phyloP scores from a whole-genome alignment of 2,113 vertebrate species.

The Elachura formosa region DNA sequence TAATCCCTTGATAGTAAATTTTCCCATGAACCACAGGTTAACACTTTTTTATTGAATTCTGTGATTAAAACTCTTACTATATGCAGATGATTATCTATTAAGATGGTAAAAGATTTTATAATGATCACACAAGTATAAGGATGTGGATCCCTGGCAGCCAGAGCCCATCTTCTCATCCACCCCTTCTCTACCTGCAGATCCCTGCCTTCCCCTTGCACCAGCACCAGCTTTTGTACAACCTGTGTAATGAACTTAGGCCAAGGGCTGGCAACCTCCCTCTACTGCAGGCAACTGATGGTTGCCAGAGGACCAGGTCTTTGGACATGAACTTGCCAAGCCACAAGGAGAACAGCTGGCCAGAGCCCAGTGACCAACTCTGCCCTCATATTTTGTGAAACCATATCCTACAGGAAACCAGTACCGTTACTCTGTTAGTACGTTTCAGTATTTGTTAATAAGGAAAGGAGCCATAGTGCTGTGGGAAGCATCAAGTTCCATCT shows the following conservation, averaged over 20 bases:
- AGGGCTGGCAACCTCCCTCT: background rate
- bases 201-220: background rate
- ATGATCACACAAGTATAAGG: accelerated
- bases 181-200: background rate
- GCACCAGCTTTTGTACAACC: background rate
- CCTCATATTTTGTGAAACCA: background rate
- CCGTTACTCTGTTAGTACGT: background rate
- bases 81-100: background rate
- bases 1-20: background rate
- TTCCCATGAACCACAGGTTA: background rate
- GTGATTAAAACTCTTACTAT: background rate
- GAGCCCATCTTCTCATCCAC: background rate
- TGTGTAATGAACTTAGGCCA: accelerated
- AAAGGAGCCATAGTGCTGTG: background rate
- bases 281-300: background rate
- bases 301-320: background rate
- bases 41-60: background rate
- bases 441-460: background rate
- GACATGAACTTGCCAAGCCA: accelerated
- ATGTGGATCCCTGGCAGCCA: background rate
- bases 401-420: background rate
- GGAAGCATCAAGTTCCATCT: background rate
- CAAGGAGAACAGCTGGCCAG: background rate
- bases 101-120: background rate
- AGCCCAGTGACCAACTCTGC: background rate